Evolutionary conservation across 2,113 vertebrate genomes (phyloP).

Genomic region (Xenus cinereus): DNA sequence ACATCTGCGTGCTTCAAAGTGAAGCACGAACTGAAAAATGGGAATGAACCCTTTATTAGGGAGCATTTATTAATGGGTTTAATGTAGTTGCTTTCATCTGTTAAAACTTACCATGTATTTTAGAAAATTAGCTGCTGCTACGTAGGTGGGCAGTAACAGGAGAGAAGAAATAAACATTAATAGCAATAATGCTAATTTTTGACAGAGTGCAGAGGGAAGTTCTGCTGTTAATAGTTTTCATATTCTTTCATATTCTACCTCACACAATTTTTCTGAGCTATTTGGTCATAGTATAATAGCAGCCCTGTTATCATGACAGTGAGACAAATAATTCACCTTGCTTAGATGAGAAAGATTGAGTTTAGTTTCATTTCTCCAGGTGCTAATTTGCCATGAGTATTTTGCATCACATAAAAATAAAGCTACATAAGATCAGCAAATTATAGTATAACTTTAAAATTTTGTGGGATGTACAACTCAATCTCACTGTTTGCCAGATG

Average conservation of each 20-base stretch:
- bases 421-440: not conserved
- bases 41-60: not conserved
- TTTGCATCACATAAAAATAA: not conserved
- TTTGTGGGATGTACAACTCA: not conserved
- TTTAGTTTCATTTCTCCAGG: not conserved
- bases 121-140: not conserved
- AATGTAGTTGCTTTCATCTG: not conserved
- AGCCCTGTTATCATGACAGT: not conserved
- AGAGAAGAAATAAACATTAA: not conserved
- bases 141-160: not conserved
- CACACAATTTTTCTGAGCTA: not conserved
- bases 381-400: not conserved
- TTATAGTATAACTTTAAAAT: not conserved
- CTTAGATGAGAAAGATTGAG: not conserved
- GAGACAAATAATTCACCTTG: not conserved
- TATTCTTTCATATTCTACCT: not conserved
- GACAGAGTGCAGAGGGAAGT: not conserved
- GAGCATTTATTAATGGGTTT: not conserved
- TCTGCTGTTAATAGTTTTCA: not conserved
- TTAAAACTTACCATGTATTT: not conserved
- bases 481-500: not conserved
- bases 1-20: not conserved
- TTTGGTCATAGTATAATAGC: not conserved
- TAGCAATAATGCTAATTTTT: not conserved
- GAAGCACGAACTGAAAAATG: not conserved